phyloP scores from a whole-genome alignment of 1,140 invertebrate species.

The Campoletis sonorensis region DNA sequence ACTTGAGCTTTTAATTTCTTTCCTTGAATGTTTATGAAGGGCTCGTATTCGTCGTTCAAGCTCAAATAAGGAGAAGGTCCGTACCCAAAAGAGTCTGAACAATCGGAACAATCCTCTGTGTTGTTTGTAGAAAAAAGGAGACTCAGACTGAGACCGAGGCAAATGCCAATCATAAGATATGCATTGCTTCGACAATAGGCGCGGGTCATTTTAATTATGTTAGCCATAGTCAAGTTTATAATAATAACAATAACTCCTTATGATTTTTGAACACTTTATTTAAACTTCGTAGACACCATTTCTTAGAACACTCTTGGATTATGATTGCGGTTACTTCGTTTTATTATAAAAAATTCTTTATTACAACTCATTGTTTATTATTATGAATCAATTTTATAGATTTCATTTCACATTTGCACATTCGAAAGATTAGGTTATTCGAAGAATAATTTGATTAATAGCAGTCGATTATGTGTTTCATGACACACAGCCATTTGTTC shows the following conservation, averaged over 20 bases:
- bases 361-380: too few relatives aligned
- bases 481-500: too few relatives aligned
- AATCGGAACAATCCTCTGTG: slow-evolving; percentile 58
- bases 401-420: too few relatives aligned
- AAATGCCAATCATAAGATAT: slow-evolving; percentile 71
- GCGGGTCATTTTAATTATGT: slow-evolving; percentile 64
- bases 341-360: too few relatives aligned
- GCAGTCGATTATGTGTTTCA: too few relatives aligned
- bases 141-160: slow-evolving; percentile 72
- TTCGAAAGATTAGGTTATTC: too few relatives aligned
- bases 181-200: slow-evolving; percentile 69
- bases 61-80: slow-evolving; percentile 49
- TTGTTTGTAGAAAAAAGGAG: slow-evolving; percentile 66
- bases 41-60: slow-evolving; percentile 77
- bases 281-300: background rate
- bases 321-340: too few relatives aligned
- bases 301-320: background rate
- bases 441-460: too few relatives aligned
- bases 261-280: background rate
- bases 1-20: slow-evolving; percentile 77
- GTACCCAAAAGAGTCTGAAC: slow-evolving; percentile 53
- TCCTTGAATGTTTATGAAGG: slow-evolving; percentile 77
- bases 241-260: background rate
- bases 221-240: slow-evolving; percentile 35
- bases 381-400: too few relatives aligned